Conservation (phyloP, 37 sponge, comb jelly and placozoan genomes). For the Sycon ciliatum region DNA sequence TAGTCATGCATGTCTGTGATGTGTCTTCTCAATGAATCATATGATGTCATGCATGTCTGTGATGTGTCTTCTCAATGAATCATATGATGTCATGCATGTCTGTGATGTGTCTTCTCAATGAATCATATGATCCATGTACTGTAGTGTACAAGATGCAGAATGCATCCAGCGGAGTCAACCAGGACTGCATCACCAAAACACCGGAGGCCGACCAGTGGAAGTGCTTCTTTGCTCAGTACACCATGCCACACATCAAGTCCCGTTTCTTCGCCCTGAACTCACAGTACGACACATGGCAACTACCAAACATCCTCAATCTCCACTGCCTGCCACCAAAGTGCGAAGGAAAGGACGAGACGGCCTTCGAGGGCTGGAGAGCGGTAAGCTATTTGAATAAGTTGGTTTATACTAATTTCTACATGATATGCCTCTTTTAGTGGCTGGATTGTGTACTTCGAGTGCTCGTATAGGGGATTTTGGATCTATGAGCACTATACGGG, state of each 20-base stretch:
- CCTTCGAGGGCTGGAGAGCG: constrained; percentile 29
- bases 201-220: constrained; percentile 43
- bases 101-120: too few species aligned
- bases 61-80: too few species aligned
- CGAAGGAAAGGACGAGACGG: constrained; percentile 30
- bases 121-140: background rate
- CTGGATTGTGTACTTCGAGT: too few species aligned
- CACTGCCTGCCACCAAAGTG: constrained; percentile 55
- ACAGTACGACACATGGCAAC: constrained; percentile 59
- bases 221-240: constrained; percentile 73
- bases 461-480: too few species aligned
- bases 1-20: too few species aligned
- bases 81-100: too few species aligned
- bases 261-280: constrained; percentile 64
- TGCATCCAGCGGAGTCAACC: constrained; percentile 44
- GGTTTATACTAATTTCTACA: too few species aligned
- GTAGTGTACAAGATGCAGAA: constrained; percentile 57
- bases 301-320: constrained; percentile 35
- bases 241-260: constrained; percentile 51
- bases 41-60: too few species aligned
- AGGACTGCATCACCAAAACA: constrained; percentile 37
- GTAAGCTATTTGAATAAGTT: constrained; percentile 13
- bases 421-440: too few species aligned
- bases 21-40: too few species aligned
- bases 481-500: too few species aligned